phyloP scores from a whole-genome alignment of 2,113 vertebrate species.

The Artemisiospiza belli region DNA sequence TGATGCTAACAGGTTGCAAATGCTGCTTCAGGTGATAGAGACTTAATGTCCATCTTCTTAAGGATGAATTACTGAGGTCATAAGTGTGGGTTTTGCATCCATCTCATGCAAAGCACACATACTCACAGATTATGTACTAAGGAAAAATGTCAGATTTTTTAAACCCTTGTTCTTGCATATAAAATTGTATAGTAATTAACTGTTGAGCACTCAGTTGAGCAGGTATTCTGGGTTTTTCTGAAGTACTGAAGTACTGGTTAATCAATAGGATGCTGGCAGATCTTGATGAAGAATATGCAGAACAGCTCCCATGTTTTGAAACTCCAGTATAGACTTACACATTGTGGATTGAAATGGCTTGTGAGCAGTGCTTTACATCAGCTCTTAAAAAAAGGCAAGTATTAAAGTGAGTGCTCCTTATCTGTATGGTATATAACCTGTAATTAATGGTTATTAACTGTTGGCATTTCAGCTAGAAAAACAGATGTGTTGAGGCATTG shows the following conservation, averaged over 20 bases:
- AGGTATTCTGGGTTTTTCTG: background rate
- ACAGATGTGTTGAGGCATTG: constrained; percentile 3
- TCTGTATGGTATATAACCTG: constrained; percentile 33
- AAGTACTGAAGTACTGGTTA: background rate
- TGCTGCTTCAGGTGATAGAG: background rate
- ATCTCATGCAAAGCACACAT: background rate
- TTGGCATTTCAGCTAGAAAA: constrained; percentile 35
- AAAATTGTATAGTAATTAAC: background rate
- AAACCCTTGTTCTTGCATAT: background rate
- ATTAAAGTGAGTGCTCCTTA: constrained; percentile 45
- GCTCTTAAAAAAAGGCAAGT: constrained; percentile 5
- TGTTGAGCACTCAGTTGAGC: background rate
- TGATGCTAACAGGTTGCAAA: background rate
- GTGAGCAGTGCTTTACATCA: background rate
- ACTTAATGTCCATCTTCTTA: background rate
- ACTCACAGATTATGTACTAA: background rate
- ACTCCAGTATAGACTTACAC: background rate
- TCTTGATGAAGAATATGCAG: background rate
- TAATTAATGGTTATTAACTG: constrained; percentile 58
- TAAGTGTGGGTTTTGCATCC: background rate
- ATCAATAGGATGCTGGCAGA: background rate
- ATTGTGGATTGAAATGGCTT: background rate
- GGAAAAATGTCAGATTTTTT: background rate
- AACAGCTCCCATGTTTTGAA: constrained; percentile 5
- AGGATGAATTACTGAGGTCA: background rate